These are phyloP conservation scores for Drosophila sp. DNA, from an alignment of 1,140 invertebrate genomes.

Conservation along the genomic window DNA sequence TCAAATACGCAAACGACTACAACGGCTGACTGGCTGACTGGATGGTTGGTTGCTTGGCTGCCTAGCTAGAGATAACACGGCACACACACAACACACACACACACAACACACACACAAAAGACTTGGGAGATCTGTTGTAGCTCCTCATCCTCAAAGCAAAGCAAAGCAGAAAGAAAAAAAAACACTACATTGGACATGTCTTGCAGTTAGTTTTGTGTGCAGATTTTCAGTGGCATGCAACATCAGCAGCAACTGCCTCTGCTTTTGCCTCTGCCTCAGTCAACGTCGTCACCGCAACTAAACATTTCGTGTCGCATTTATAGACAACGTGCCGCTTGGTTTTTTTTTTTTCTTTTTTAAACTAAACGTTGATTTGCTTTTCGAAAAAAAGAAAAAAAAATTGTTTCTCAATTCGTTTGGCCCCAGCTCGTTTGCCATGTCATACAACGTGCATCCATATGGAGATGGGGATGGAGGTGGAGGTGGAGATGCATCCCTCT, in stretches of 20 bases:
- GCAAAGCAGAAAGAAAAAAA: neutral
- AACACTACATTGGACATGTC: conserved; percentile 47
- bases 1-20: conserved; percentile 74
- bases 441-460: conserved; percentile 7
- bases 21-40: conserved; percentile 16
- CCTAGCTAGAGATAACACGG: conserved; percentile 22
- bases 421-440: conserved; percentile 41
- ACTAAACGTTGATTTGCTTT: conserved; percentile 74
- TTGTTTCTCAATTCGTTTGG: conserved; percentile 73
- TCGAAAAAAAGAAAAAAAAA: conserved; percentile 37
- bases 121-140: conserved; percentile 11
- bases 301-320: conserved; percentile 79
- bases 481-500: conserved; percentile 24
- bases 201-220: conserved; percentile 58
- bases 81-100: conserved; percentile 26
- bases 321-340: conserved; percentile 72
- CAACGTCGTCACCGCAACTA: conserved; percentile 41
- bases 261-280: conserved; percentile 21
- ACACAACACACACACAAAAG: conserved; percentile 25
- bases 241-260: conserved; percentile 30
- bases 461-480: conserved; percentile 1
- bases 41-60: neutral
- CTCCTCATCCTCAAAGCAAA: neutral
- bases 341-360: neutral
- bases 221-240: conserved; percentile 54